Base-by-base conservation (phyloP, 2,113 vertebrate genomes). In the Beaufortia kweichowensis region DNA sequence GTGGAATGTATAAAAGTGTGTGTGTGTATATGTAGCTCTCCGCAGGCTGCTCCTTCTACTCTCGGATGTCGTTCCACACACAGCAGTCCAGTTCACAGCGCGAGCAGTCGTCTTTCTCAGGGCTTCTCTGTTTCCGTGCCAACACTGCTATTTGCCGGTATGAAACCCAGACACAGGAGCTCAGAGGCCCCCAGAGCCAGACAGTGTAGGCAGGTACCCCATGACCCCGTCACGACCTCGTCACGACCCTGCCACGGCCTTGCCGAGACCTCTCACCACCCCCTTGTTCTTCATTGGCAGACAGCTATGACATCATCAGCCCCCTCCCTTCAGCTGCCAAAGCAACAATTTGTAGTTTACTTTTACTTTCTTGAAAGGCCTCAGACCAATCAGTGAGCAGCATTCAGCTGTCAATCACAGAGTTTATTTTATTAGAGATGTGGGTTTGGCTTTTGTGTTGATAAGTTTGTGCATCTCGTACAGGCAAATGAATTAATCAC, bases 111-210 rank as follows among this genome's bases (percentile, higher is more conserved):
- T 89, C 96, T 99, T 90, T 96, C 96, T 94, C 97, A 99, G 96
- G 98, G 95, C 95, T 98, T 99, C 96, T 98, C 97, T 95, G 95
- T 99, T 92, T 99, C 97, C 94, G 97, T 98, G 90, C 97, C 97
- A 93, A 98, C 97, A 88, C 97, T 99, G 95, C 94, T 99, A 94
- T 99, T 98, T 88, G 95, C 96, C 92, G 97, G 97, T 99, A 99
- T 85, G 93, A 94, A 94, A 91, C 92, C 90, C 72, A 76, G 71
- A 79, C 76, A 79, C 70, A 79, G 79, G 76, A 81, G 76, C 79
- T 79, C 77, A 79, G 67, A 84, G 56, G 73, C 60, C 74, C 68
- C 82, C 76, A 67, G 89, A 92, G 91, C 91, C 92, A 94, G 93
- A 90, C 83, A 94, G 92, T 77, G 84, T 91, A 94, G 94, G 91